Evolutionary conservation across 1,140 invertebrate species (phyloP), one percentile per base, ranked within the genome.

Genomic region (Ceratina australensis): DNA sequence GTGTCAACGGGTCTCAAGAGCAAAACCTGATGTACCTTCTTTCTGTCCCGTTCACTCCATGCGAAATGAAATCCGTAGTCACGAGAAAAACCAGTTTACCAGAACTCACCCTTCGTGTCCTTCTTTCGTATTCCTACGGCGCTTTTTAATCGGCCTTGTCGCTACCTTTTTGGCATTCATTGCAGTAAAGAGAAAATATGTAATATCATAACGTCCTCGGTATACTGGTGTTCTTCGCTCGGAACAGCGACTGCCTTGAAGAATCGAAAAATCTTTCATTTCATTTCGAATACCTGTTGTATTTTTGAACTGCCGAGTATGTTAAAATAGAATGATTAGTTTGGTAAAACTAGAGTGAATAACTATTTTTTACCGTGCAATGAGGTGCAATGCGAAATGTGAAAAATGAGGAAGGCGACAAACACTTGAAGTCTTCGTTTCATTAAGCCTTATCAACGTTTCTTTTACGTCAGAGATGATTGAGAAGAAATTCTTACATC

Each of bases 41-140:
- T 42, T 42, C 33, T 42, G 33, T 42, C 54, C 24, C 50, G 15
- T 57, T 56, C 16, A 10, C 5, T 4, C 10, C 18, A 5, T 5
- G 18, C 33, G 24, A 42, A 47, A 65, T 65, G n/a, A 33, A 47
- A 65, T 65, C n/a, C 47, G 22, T 20, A 73, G 47, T 47, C 22
- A 52, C 3, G 15, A 50, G 49, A 57, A 50, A 61, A 76, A 80
- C 78, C 78, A 76, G 78, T 80, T 79, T 67, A 73, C 18, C 28
- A 22, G 33, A 49, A 24, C 72, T 68, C 65, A 67, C 73, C 72
- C 78, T 79, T 68, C 72, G 56, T 18, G 47, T 68, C 28, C 54
- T 49, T 69, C 65, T 68, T 74, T 75, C 67, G 71, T 75, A 72
- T 79, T 81, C 76, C 57, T 59, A 52, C 4, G 50, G 13, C 63